Conservation (phyloP, 1,140 invertebrate genomes). For the Pristionchus pacificus region DNA sequence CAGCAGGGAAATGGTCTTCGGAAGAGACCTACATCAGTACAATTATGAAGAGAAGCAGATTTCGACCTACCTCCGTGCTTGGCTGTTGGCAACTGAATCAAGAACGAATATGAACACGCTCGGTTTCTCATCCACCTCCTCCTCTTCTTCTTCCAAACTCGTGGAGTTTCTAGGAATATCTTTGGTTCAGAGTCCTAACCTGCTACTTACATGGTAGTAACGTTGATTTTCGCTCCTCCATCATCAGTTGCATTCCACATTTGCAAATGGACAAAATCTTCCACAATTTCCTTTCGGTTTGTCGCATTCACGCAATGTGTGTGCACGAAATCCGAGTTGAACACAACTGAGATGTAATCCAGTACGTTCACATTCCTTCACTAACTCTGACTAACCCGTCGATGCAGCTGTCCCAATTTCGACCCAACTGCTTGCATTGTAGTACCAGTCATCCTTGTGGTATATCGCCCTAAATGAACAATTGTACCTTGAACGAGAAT, state of each 20-base stretch:
- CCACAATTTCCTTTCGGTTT: not conserved
- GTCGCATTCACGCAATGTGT: not conserved
- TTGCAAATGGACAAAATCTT: not conserved
- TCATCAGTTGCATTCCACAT: not conserved
- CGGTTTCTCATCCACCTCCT: not conserved
- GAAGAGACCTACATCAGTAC: not conserved
- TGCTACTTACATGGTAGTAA: too few species aligned
- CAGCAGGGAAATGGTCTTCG: not conserved
- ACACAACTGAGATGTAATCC: not conserved
- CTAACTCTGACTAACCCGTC: too few species aligned
- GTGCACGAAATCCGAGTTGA: not conserved
- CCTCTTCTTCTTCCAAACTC: not conserved
- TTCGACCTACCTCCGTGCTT: not conserved
- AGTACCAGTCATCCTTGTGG: too few species aligned
- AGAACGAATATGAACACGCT: not conserved
- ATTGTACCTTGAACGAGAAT: too few species aligned
- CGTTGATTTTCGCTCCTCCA: not conserved
- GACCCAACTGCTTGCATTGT: too few species aligned
- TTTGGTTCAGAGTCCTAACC: too few species aligned
- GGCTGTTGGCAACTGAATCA: not conserved
- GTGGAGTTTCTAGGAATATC: too few species aligned
- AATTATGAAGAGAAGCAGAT: too few species aligned
- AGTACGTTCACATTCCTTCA: too few species aligned
- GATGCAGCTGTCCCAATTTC: too few species aligned
- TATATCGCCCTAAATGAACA: too few species aligned